A percentile compares a stretch with the other conserved stretches of the same genome.
Evolutionary conservation across 2,113 vertebrate species (phyloP).

Genomic region (Tylochromis polylepis): DNA sequence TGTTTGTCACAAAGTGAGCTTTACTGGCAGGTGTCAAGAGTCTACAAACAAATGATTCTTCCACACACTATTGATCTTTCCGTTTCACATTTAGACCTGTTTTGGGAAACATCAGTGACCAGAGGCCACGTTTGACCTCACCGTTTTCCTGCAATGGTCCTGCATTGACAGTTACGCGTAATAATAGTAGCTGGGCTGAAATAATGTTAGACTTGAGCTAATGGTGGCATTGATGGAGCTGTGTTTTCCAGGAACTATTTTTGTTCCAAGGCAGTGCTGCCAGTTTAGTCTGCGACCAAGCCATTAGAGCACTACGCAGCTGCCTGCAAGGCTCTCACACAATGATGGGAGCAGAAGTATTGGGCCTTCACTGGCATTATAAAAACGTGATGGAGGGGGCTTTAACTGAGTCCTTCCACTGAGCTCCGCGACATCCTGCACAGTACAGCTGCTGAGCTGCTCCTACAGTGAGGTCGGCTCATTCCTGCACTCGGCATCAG

Average conservation of each 20-base stretch:
- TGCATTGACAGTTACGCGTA: background rate
- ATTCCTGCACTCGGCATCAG: background rate
- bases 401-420: background rate
- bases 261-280: background rate
- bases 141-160: background rate
- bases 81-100: slow-evolving; percentile 8
- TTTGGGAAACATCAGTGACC: background rate
- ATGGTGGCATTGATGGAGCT: background rate
- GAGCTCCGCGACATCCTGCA: background rate
- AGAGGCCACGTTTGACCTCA: slow-evolving; percentile 3
- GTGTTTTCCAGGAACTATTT: slow-evolving; percentile 11
- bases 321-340: background rate
- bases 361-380: background rate
- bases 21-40: background rate
- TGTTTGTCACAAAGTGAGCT: background rate
- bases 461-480: background rate
- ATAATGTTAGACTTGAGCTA: background rate
- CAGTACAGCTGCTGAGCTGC: background rate
- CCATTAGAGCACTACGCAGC: background rate
- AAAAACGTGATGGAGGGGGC: background rate
- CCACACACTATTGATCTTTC: slow-evolving; percentile 32
- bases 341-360: background rate
- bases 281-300: background rate
- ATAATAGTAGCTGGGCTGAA: background rate
- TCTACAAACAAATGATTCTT: background rate